Conservation (phyloP, 2,113 vertebrate species). For the Tenrec ecaudatus region DNA sequence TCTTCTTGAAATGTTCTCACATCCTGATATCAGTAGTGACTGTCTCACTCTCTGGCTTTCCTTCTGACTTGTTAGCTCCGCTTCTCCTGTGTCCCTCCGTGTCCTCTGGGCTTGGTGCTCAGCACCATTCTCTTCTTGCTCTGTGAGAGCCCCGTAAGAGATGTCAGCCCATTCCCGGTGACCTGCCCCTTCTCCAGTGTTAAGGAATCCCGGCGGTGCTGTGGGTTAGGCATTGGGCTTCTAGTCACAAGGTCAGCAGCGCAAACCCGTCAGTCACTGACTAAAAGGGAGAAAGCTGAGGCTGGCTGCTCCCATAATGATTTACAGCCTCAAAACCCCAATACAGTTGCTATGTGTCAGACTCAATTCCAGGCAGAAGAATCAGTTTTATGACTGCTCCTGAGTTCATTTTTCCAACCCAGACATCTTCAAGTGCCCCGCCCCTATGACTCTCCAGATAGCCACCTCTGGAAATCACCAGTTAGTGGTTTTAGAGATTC, state of each 20-base stretch:
- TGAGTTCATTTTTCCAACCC: neutral
- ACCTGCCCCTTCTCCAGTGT: too few species aligned
- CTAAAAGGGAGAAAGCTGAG: too few species aligned
- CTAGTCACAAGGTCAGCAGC: too few species aligned
- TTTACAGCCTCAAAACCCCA: too few species aligned
- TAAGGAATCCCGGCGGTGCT: too few species aligned
- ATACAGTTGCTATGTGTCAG: too few species aligned
- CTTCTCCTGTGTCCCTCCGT: neutral
- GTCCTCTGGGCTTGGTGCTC: neutral
- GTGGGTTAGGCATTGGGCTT: too few species aligned
- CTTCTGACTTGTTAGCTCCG: neutral
- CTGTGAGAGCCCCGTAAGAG: too few species aligned
- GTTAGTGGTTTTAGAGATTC: too few species aligned
- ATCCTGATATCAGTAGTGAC: neutral
- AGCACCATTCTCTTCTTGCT: neutral
- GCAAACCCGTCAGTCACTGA: too few species aligned
- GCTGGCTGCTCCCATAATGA: too few species aligned
- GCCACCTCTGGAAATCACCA: neutral
- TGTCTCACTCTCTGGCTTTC: neutral
- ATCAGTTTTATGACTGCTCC: neutral
- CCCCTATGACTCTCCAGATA: neutral
- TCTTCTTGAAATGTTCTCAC: neutral
- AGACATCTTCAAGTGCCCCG: neutral
- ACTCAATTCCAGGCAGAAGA: too few species aligned
- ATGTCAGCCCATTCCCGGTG: neutral